Base-by-base conservation (phyloP, 2,797 vertebrate genomes). In the Melanotaenia nigrans region DNA sequence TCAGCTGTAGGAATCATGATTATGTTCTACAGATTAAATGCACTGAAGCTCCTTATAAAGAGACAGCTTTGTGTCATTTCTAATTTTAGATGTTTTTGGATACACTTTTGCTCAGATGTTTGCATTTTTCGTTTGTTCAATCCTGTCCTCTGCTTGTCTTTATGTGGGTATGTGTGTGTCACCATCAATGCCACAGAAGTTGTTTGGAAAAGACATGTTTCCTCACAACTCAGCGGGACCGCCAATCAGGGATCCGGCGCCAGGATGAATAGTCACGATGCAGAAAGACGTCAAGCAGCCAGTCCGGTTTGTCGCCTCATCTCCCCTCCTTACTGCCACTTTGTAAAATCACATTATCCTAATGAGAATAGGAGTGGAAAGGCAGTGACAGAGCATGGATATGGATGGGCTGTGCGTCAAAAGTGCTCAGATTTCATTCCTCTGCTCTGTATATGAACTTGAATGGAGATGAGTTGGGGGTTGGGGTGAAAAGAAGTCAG, bases 321-420 rank as follows among this genome's bases (percentile, higher is more conserved):
- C 87, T 93, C 84, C 90, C 78, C 87, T 93, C 90, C 84, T 91
- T 89, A 64, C 35, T 93, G 92, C 87, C 76, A 78, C 89, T 95
- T 94, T 91, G 91, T 83, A 88, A 92, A 95, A 94, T 94, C 84
- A 82, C 92, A 91, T 96, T 95, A 96, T 92, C 89, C 91, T 96
- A 96, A 97, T 95, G 95, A 97, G 95, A 93, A 96, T 92, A 92
- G 90, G 95, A 97, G 94, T 95, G 93, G 94, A 95, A 92, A 93
- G 89, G 93, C 93, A 94, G 92, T 93, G 91, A 93, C 95, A 94
- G 92, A 95, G 94, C 95, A 94, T 82, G 71, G 92, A 93, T 91
- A 83, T 92, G 91, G 95, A 96, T 91, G 94, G 95, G 94, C 82
- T 83, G 71, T 85, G 91, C 95, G 96, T 97, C 96, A 96, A 91